Evolutionary conservation across 1,140 invertebrate species (phyloP), one percentile per base, ranked within the genome.

Genomic region (Euborellia annulipes): DNA sequence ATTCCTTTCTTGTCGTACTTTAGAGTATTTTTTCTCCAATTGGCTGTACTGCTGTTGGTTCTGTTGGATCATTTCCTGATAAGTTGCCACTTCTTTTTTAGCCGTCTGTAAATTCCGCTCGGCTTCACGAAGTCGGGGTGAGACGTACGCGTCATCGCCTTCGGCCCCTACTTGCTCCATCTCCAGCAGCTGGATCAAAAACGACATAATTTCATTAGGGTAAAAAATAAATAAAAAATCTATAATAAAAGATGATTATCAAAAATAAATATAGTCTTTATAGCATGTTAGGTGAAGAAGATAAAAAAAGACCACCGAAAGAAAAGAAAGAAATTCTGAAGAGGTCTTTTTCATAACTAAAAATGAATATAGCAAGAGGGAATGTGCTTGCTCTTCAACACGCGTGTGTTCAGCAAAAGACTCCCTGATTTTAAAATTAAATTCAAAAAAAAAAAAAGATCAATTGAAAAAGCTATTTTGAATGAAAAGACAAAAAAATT

Each of bases 61-160:
- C 56, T 84, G 79, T 50, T 79, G 70, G 44, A 86, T 55, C 78
- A 84, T 82, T 52, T 82, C 79, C 55, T 84, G 78, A 51, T 79
- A 77, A 14, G 76, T 72, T 18, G 71, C 59, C 2, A 80, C 68
- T 61, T 86, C 81, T 58, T 82, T 78, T 49, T 73, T 74, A 7
- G 75, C 67, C n/a, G 70, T 60, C 23, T 69, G 67, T 23, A 85
- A 59, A 39, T 71, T 68, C 45, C 72, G 64, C 55, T 89, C 84
- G 0, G 75, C 71, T 51, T 88, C 84, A 34, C 76, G 69, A 11
- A 82, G 60, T 53, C 82, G 76, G 36, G 85, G 65, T 57, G 81
- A 82, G 47, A 76, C 74, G 36, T 78, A 75, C 54, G 79, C 70
- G 53, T 81, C 76, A 44, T 76, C 74, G 46, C 70, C 71, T 53